Evolutionary conservation across 2,888 invertebrate genomes (phyloP).

Genomic region (Tholera decimalis): DNA sequence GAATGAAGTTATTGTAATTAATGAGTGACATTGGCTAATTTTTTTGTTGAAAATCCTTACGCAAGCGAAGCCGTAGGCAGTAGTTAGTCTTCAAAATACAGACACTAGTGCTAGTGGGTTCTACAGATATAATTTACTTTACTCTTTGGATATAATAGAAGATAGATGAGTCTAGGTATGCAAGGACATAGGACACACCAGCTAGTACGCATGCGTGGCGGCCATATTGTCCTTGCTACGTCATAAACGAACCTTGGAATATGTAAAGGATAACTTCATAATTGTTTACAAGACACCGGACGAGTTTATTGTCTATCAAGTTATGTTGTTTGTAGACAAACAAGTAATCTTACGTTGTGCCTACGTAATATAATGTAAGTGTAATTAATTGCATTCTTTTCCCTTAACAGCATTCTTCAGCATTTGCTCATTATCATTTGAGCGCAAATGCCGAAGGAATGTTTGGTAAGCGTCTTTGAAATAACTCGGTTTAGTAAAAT

Average conservation of each 20-base stretch:
- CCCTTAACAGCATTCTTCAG: conserved; percentile 5
- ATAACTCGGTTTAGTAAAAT: not conserved
- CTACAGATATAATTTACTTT: no score
- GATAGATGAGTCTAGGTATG: conserved; percentile 17
- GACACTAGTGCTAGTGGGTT: no score
- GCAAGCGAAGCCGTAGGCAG: no score
- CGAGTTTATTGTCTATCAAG: conserved; percentile 37
- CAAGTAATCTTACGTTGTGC: conserved; percentile 12
- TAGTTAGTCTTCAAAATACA: no score
- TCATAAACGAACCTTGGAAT: conserved; percentile 57
- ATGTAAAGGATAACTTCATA: conserved; percentile 57
- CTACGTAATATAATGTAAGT: conserved; percentile 11
- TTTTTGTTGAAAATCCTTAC: no score
- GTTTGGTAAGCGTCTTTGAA: not conserved
- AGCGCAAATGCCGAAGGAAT: conserved; percentile 1
- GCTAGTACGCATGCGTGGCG: conserved; percentile 26
- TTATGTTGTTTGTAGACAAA: conserved; percentile 21
- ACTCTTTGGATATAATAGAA: no score
- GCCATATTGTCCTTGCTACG: conserved; percentile 38
- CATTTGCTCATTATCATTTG: conserved; percentile 7
- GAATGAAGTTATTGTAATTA: no score
- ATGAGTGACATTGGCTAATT: no score
- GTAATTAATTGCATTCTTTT: conserved; percentile 17
- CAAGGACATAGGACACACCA: conserved; percentile 50
- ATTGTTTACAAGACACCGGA: conserved; percentile 42